A percentile compares a stretch with the other conserved stretches of the same genome.
Conservation (phyloP, 1,140 invertebrate genomes). For the Apocrypta bakeri region DNA sequence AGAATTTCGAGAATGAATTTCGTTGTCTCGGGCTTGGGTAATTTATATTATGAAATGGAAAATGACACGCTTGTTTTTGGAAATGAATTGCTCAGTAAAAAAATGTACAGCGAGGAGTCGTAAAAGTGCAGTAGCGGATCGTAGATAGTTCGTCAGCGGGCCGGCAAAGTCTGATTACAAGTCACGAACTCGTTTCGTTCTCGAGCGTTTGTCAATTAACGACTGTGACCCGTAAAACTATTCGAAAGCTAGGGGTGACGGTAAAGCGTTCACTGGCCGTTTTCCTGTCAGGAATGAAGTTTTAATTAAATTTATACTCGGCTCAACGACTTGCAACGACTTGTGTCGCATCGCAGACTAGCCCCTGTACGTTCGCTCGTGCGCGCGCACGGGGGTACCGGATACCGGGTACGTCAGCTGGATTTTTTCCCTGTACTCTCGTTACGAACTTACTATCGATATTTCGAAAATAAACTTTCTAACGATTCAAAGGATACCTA, state of each 20-base stretch:
- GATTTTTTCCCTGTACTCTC: too few species aligned
- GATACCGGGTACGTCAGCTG: too few species aligned
- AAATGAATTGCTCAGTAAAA: neutral
- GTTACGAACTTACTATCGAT: too few species aligned
- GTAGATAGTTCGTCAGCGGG: neutral
- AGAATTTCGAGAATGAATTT: neutral
- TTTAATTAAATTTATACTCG: conserved; percentile 57
- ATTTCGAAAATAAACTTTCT: too few species aligned
- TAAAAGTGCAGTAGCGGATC: neutral
- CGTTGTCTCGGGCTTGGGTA: too few species aligned
- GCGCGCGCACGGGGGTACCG: too few species aligned
- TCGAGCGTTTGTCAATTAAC: conserved; percentile 40
- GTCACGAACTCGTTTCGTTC: conserved; percentile 28
- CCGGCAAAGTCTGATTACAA: conserved; percentile 25
- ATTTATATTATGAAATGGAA: neutral
- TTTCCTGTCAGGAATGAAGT: conserved; percentile 53
- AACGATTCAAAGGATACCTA: too few species aligned
- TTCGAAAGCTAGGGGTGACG: neutral
- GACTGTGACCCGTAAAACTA: conserved; percentile 10
- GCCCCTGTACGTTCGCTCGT: neutral
- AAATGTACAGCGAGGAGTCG: neutral
- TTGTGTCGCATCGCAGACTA: neutral
- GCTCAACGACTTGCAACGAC: conserved; percentile 48
- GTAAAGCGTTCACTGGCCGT: conserved; percentile 32
- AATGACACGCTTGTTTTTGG: neutral